phyloP scores from a whole-genome alignment of 1,140 invertebrate genomes.

The Leucophenga varia region DNA sequence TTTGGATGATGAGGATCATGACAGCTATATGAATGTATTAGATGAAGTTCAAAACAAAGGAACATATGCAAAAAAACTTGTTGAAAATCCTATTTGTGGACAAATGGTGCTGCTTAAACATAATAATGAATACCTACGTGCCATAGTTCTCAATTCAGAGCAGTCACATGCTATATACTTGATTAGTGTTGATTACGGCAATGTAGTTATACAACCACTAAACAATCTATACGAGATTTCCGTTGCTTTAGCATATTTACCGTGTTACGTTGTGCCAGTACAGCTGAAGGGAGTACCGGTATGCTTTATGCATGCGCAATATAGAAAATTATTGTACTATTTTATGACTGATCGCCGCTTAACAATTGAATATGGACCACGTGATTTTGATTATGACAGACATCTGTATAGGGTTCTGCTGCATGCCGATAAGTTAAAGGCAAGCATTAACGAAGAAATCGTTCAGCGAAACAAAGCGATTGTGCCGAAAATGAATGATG shows the following conservation, averaged over 20 bases:
- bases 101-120: slow-evolving; percentile 34
- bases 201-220: slow-evolving; percentile 27
- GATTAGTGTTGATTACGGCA: slow-evolving; percentile 42
- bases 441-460: slow-evolving; percentile 36
- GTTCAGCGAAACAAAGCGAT: slow-evolving; percentile 22
- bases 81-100: slow-evolving; percentile 23
- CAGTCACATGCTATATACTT: slow-evolving; percentile 28
- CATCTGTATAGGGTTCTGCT: slow-evolving; percentile 27
- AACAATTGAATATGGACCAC: slow-evolving; percentile 24
- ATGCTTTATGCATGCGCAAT: slow-evolving; percentile 24
- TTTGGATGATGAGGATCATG: slow-evolving; percentile 9
- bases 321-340: slow-evolving; percentile 27
- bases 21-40: slow-evolving; percentile 31
- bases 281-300: slow-evolving; percentile 31
- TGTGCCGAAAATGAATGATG: slow-evolving; percentile 18
- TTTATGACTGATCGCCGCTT: slow-evolving; percentile 21
- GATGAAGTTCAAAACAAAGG: slow-evolving; percentile 16
- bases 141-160: slow-evolving; percentile 34
- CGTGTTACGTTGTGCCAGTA: slow-evolving; percentile 34
- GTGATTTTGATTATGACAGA: slow-evolving; percentile 15
- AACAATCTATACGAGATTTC: slow-evolving; percentile 28
- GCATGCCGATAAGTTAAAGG: slow-evolving; percentile 24
- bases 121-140: slow-evolving; percentile 22
- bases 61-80: slow-evolving; percentile 11
- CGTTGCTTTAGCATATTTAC: slow-evolving; percentile 15